Percentiles rank a stretch among this genome's conserved stretches.
These are phyloP conservation scores for Uromys caudimaculatus DNA, from an alignment of 2,797 vertebrate genomes.

Conservation along the genomic window DNA sequence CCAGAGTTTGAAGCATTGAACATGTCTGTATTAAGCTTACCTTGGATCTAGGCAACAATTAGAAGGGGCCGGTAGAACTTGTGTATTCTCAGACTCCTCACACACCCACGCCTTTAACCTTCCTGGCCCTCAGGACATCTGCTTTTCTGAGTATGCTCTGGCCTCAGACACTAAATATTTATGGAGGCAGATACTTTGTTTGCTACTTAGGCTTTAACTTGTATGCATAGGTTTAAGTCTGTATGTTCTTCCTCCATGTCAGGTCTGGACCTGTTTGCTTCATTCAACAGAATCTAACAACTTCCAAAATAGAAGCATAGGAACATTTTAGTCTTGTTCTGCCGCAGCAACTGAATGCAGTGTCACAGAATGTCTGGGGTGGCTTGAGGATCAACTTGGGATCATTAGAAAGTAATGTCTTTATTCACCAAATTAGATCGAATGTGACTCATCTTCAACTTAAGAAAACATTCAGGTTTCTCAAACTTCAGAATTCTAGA, in stretches of 20 bases:
- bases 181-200: constrained; percentile 43
- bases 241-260: constrained; percentile 3
- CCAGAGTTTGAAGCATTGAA: background rate
- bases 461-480: constrained; percentile 9
- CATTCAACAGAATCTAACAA: constrained; percentile 22
- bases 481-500: background rate
- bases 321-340: constrained; percentile 45
- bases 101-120: background rate
- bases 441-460: background rate
- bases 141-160: background rate
- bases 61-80: background rate
- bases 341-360: background rate
- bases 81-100: too few relatives aligned
- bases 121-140: background rate
- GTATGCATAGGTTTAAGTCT: constrained; percentile 33
- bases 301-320: constrained; percentile 33
- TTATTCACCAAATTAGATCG: constrained; percentile 29
- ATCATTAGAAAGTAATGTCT: background rate
- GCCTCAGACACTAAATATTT: constrained; percentile 3
- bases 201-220: constrained; percentile 46
- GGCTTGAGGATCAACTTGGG: background rate
- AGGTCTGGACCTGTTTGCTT: constrained; percentile 59
- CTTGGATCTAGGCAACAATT: background rate
- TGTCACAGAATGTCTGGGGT: background rate
- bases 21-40: background rate